phyloP scores from a whole-genome alignment of 1,140 invertebrate species.

The Bombyx mori region DNA sequence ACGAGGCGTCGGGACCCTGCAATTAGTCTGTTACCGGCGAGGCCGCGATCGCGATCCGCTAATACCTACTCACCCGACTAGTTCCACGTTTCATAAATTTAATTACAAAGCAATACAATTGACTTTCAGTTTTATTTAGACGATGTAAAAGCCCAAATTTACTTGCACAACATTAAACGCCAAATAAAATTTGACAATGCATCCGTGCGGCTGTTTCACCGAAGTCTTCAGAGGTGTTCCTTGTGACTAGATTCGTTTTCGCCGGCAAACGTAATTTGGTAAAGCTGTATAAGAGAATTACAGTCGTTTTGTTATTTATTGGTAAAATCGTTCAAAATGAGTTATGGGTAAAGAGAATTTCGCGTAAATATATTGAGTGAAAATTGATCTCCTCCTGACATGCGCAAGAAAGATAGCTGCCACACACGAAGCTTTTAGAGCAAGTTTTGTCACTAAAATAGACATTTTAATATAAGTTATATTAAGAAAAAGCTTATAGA shows the following conservation, averaged over 20 bases:
- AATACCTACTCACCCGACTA: constrained; percentile 59
- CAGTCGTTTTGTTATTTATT: constrained; percentile 50
- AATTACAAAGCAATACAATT: constrained; percentile 15
- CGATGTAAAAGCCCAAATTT: constrained; percentile 9
- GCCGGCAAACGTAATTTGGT: background rate
- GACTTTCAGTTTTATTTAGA: constrained; percentile 31
- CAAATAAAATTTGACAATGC: constrained; percentile 23
- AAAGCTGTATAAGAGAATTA: constrained; percentile 33
- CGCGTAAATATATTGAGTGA: constrained; percentile 41
- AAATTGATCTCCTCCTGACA: constrained; percentile 44
- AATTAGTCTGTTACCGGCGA: constrained; percentile 57
- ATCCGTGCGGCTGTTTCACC: constrained; percentile 6
- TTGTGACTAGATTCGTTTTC: background rate
- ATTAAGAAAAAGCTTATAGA: too few species aligned
- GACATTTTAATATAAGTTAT: too few species aligned
- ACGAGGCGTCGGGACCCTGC: constrained; percentile 63
- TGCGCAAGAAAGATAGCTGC: too few species aligned
- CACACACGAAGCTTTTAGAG: too few species aligned
- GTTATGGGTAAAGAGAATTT: constrained; percentile 37
- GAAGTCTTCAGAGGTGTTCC: background rate
- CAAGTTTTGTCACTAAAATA: too few species aligned
- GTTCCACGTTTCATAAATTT: constrained; percentile 34
- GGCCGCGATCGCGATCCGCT: constrained; percentile 34
- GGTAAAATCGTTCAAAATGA: constrained; percentile 34
- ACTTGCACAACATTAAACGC: constrained; percentile 27